Evolutionary conservation across 2,113 vertebrate species (phyloP).

Genomic region (Crotalus viridis): DNA sequence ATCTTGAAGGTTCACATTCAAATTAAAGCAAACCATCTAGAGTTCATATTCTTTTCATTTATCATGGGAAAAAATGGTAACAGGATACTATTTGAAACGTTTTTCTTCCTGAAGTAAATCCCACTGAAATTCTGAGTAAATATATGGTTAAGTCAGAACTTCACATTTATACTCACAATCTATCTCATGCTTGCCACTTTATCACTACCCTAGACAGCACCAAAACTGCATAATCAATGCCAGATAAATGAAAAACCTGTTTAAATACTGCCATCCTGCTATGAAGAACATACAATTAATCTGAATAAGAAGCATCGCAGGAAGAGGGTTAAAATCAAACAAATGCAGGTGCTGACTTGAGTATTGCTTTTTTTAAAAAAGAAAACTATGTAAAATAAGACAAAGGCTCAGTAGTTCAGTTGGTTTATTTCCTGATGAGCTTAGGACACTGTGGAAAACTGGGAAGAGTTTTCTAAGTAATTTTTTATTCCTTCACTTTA

Average conservation of each 20-base stretch:
- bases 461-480: background rate
- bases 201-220: background rate
- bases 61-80: background rate
- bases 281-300: background rate
- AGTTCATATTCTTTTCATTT: background rate
- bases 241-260: background rate
- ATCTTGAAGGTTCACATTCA: background rate
- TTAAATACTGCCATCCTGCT: background rate
- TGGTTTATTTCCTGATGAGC: background rate
- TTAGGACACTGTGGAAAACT: background rate
- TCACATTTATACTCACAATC: background rate
- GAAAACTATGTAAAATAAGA: background rate
- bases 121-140: background rate
- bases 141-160: background rate
- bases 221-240: background rate
- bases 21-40: background rate
- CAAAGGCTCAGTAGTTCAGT: background rate
- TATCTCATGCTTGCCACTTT: background rate
- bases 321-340: background rate
- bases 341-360: background rate
- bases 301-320: background rate
- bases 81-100: background rate
- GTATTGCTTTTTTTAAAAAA: background rate
- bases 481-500: conserved; percentile 5
- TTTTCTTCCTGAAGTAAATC: background rate